phyloP scores from a whole-genome alignment of 1,140 invertebrate genomes.

The Drosophila erecta region DNA sequence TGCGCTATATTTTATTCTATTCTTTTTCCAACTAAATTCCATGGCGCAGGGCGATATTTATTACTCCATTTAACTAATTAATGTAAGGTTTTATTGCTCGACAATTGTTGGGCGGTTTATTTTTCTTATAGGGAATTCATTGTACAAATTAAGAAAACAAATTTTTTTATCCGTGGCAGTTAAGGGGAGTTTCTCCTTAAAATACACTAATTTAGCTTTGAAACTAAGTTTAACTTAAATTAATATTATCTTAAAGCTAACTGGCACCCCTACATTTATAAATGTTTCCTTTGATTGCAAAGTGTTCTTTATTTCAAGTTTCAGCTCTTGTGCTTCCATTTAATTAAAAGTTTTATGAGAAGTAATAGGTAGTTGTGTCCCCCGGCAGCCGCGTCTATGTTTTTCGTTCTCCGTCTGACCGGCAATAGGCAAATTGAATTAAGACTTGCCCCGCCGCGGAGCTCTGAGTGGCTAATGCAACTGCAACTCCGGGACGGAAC shows the following conservation, averaged over 20 bases:
- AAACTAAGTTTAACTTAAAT: too few relatives aligned
- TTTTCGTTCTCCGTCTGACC: constrained; percentile 26
- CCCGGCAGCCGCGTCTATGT: constrained; percentile 1
- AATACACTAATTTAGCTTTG: too few relatives aligned
- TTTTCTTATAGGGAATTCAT: neutral
- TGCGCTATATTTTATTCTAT: constrained; percentile 10
- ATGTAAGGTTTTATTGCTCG: neutral
- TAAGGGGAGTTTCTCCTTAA: too few relatives aligned
- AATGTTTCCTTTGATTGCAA: too few relatives aligned
- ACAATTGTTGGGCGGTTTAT: constrained; percentile 4
- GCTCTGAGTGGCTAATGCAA: constrained; percentile 10
- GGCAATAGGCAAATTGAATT: constrained; percentile 71
- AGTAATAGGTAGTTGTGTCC: constrained; percentile 38
- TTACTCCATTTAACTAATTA: constrained; percentile 2
- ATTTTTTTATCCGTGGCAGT: too few relatives aligned
- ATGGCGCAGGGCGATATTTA: neutral
- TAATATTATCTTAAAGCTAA: too few relatives aligned
- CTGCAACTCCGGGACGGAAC: neutral
- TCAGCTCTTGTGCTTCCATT: constrained; percentile 28
- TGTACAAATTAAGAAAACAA: too few relatives aligned
- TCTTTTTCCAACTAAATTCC: neutral
- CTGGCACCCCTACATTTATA: too few relatives aligned
- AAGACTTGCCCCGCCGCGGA: constrained; percentile 31
- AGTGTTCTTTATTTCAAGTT: constrained; percentile 2
- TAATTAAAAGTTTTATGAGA: constrained; percentile 54